Evolutionary conservation across 2,113 vertebrate species (phyloP).

Genomic region (Eptesicus fuscus): DNA sequence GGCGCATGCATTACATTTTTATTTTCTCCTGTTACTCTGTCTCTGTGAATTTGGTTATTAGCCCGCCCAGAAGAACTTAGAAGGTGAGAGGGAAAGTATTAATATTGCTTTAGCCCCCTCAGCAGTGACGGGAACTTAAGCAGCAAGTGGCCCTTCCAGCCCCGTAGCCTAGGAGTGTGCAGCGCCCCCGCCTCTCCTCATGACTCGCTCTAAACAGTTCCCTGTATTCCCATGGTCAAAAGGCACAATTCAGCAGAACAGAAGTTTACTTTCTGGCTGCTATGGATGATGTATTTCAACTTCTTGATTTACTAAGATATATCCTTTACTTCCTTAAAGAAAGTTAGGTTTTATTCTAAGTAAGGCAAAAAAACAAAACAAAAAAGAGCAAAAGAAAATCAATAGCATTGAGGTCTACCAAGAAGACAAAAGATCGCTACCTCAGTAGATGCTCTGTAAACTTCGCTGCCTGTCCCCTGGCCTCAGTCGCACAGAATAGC

Average conservation of each 20-base stretch:
- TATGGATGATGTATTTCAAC: background rate
- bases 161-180: fast-evolving
- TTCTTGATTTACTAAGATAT: background rate
- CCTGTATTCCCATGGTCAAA: background rate
- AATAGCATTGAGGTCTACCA: background rate
- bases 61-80: background rate
- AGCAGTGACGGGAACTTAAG: background rate
- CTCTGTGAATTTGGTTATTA: background rate
- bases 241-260: background rate
- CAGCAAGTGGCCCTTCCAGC: fast-evolving
- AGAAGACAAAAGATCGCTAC: background rate
- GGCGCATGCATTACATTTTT: background rate
- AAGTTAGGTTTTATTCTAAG: background rate
- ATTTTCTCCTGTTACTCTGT: background rate
- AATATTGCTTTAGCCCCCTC: background rate
- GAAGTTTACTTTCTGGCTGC: background rate
- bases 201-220: fast-evolving
- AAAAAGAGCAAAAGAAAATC: background rate
- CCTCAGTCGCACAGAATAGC: background rate
- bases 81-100: background rate
- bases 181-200: fast-evolving
- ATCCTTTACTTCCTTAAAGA: background rate
- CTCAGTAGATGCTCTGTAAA: background rate
- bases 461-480: background rate
- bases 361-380: background rate